Base-by-base conservation (phyloP, 2,797 vertebrate species). In the Babyrousa celebensis region DNA sequence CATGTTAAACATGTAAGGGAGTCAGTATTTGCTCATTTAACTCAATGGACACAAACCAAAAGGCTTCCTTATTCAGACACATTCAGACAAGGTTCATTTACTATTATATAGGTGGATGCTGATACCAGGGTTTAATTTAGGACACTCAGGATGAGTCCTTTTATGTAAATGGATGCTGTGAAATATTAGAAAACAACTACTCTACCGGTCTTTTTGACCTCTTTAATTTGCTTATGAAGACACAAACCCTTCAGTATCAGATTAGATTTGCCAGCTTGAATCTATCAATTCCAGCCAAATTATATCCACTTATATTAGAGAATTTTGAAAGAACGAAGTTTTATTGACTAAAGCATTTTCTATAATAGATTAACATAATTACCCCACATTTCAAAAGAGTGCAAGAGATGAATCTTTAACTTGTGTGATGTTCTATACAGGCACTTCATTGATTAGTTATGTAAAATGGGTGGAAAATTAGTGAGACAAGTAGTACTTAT, bases 161-260 rank as follows among this genome's bases (percentile, higher is more conserved):
- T 97, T 87, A 85, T 27, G 32, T 84, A 93, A 94, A 90, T 52
- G 12, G 23, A 36, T 93, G 54, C 27, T 91, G 27, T 18, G 52
- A 65, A 87, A 2, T 91, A 89, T 89, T 90, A 96, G 84, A 92
- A 93, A 96, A 89, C 12, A 83, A 92, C n/a, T 87, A 5, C 10
- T 94, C 3, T 89, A 52, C 23, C 93, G 65, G 89, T 40, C 11
- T 77, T 96, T 29, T 52, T 96, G 78, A 89, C 27, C 18, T 94
- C 36, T 68, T 52, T 85, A 95, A 88, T 94, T 92, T 82, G 2
- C 29, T 85, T 90, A 84, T 68, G 5, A 97, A 87, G 25, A 21
- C 70, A 82, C 5, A 92, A 93, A 86, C 21, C 48, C 70, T 95
- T 95, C 56, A 79, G 62, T 84, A 63, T 96, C 32, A 85, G 32